Evolutionary conservation across 1,140 invertebrate genomes (phyloP), one percentile per base, ranked within the genome.

Genomic region (Gryllus bimaculatus): DNA sequence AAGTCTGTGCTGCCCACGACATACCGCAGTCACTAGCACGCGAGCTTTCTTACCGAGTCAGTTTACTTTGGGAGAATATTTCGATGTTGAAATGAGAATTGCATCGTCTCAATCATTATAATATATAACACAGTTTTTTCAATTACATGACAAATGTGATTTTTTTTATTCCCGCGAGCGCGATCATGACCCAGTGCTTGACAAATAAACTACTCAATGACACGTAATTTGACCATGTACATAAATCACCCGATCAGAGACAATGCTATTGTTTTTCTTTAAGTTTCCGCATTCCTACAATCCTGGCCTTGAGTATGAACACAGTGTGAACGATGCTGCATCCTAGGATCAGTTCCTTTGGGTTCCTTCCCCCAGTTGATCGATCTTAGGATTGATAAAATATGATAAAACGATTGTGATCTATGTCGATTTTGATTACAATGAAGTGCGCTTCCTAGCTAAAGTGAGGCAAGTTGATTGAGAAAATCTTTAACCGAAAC

Each of bases 211-310:
- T 66, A 66, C 54, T 66, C 54, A 66, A 66, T 66, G 54, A 66
- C 54, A 66, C 54, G 54, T 66, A 66, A 66, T 66, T 66, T 66
- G 54, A 66, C 54, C 54, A 66, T 66, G 54, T 66, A 66, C 54
- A 66, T 66, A 66, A 66, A 39, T 10, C 54, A 66, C 54, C 54
- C 54, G 54, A 66, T 66, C 54, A 66, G 54, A 13, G 54, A 66
- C 54, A 66, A 66, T 66, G 10, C 18, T 66, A 13, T 66, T 66
- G 26, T 39, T 39, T 39, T 39, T 39, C 26, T 39, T 39, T 39
- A 39, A 39, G 26, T 39, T 39, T 39, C 26, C 26, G 26, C 26
- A 39, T 39, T 39, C 26, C 26, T 39, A 39, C 26, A 39, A 39
- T 39, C 26, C 26, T 39, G 26, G 26, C 26, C 26, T 39, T 39